Conservation (phyloP, 2,888 invertebrate genomes). For the Yponomeuta plumbellus region DNA sequence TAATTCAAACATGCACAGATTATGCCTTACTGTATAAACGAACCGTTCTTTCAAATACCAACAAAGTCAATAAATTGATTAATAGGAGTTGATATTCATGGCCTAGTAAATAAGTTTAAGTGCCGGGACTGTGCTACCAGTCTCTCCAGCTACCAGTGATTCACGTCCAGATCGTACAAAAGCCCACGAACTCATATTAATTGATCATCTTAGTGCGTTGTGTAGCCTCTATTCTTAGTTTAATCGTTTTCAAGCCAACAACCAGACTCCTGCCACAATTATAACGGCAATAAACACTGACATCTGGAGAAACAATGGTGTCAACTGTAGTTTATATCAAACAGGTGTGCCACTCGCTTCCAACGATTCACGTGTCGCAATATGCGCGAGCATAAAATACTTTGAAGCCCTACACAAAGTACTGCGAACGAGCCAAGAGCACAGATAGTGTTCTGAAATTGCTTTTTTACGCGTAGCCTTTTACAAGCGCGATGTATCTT, state of each 20-base stretch:
- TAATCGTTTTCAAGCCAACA: neutral
- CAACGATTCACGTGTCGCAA: conserved; percentile 33
- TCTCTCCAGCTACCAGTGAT: too few species aligned
- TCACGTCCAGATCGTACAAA: too few species aligned
- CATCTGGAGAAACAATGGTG: neutral
- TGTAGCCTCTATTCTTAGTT: too few species aligned
- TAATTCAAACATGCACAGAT: too few species aligned
- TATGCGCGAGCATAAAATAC: conserved; percentile 44
- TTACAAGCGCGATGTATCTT: conserved; percentile 13
- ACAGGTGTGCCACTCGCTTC: conserved; percentile 23
- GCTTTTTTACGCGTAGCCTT: conserved; percentile 32
- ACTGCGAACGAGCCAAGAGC: conserved; percentile 31
- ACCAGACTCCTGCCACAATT: neutral
- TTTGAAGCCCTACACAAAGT: conserved; percentile 33
- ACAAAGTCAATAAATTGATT: neutral
- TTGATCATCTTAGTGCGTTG: too few species aligned
- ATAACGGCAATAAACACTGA: neutral
- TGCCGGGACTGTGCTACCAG: too few species aligned
- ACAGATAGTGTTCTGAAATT: conserved; percentile 47
- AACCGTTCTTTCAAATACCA: neutral
- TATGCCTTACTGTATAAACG: too few species aligned
- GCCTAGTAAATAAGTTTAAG: too few species aligned
- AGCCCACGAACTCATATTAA: too few species aligned
- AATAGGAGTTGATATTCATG: too few species aligned
- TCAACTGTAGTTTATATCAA: conserved; percentile 3